These are phyloP conservation scores for Tachycineta bicolor DNA, from an alignment of 2,113 vertebrate species.

Conservation along the genomic window DNA sequence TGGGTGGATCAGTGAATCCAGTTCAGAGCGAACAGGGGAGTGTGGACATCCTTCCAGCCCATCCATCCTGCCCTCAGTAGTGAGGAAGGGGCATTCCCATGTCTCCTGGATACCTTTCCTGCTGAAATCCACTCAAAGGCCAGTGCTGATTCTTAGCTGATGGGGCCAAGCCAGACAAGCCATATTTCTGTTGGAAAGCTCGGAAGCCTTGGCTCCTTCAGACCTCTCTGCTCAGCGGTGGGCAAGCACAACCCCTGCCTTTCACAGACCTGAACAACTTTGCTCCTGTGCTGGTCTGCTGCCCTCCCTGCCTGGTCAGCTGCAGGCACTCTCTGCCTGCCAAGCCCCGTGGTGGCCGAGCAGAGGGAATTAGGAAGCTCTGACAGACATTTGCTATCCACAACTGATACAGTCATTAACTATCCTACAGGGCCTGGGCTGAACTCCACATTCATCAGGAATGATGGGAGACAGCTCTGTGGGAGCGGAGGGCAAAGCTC, in stretches of 20 bases:
- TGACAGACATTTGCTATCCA: background rate
- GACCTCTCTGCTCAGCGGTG: background rate
- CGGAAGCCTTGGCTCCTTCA: background rate
- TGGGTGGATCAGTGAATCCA: background rate
- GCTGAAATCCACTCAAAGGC: background rate
- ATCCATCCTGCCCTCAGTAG: background rate
- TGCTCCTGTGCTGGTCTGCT: background rate
- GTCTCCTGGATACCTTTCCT: background rate
- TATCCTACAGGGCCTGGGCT: background rate
- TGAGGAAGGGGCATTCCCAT: background rate
- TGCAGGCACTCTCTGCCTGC: background rate
- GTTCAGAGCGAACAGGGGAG: background rate
- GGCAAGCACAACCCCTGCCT: background rate
- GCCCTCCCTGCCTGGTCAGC: background rate
- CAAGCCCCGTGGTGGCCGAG: accelerated
- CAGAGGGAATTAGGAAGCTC: background rate
- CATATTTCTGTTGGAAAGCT: background rate
- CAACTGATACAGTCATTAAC: background rate
- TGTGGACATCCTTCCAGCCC: background rate
- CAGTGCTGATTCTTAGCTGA: background rate
- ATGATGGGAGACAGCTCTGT: background rate
- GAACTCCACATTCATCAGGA: background rate
- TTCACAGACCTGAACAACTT: background rate
- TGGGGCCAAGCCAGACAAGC: background rate
- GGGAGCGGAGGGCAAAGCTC: background rate